These are phyloP conservation scores for Umimayanthus kanabou DNA, from an alignment of 92 coral and sea anemone species.

Conservation along the genomic window DNA sequence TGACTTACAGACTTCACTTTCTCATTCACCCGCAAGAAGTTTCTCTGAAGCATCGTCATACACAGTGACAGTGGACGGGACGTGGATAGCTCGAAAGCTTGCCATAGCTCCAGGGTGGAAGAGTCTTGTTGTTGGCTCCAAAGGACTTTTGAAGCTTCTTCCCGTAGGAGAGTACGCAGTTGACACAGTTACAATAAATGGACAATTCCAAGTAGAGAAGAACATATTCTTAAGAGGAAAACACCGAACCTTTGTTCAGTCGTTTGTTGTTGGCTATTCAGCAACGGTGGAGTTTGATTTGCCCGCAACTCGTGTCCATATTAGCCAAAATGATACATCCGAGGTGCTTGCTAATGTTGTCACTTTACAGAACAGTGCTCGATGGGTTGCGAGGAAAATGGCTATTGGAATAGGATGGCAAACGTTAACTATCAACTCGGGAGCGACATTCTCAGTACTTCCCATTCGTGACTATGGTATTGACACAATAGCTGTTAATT, in stretches of 20 bases:
- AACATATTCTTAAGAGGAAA: constrained; percentile 39
- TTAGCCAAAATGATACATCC: constrained; percentile 25
- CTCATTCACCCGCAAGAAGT: constrained; percentile 24
- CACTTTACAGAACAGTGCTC: constrained; percentile 23
- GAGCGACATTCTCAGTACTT: constrained; percentile 16
- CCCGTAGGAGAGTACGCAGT: constrained; percentile 15
- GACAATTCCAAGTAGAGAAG: constrained; percentile 46
- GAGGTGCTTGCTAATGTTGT: constrained; percentile 3
- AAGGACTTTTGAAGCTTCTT: constrained; percentile 34
- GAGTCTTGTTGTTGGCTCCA: constrained; percentile 36
- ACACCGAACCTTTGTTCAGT: constrained; percentile 11
- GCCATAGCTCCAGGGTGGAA: constrained; percentile 43
- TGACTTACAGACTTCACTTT: constrained; percentile 24
- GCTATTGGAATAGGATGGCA: constrained; percentile 24
- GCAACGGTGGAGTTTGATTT: constrained; percentile 36
- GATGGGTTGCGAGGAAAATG: constrained; percentile 30
- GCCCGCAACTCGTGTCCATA: constrained; percentile 27
- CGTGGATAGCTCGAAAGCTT: constrained; percentile 38
- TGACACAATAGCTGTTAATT: constrained; percentile 22
- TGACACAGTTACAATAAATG: constrained; percentile 44
- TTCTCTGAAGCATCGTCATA: constrained; percentile 34
- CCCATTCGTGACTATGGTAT: constrained; percentile 33
- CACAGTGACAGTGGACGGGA: constrained; percentile 41
- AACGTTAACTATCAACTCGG: constrained; percentile 12
- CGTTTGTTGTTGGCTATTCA: constrained; percentile 32